phyloP scores from a whole-genome alignment of 2,888 invertebrate genomes.

The Harpalus rufipes region DNA sequence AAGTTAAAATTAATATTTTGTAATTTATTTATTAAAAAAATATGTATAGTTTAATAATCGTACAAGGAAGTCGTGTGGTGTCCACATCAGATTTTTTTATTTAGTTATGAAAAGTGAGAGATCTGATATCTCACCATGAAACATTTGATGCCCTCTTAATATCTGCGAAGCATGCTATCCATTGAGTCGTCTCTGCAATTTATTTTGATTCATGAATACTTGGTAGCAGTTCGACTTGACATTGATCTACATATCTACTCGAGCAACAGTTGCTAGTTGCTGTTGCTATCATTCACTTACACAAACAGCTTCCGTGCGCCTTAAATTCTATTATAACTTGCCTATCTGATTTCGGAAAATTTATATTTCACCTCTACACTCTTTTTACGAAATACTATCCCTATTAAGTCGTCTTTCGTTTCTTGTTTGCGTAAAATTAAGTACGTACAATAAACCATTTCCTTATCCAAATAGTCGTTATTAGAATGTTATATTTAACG shows the following conservation, averaged over 20 bases:
- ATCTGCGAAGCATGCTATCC: not conserved
- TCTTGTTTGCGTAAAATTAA: not conserved
- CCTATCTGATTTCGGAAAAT: no score
- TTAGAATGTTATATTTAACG: slow-evolving; percentile 9
- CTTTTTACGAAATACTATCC: no score
- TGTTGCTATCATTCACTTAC: not conserved
- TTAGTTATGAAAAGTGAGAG: no score
- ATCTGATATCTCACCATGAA: no score
- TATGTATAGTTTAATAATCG: no score
- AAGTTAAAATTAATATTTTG: no score
- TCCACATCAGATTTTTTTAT: no score
- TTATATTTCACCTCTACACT: no score
- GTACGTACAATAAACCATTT: not conserved
- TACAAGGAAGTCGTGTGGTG: no score
- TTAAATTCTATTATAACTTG: no score
- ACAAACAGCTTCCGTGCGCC: no score
- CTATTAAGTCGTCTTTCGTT: not conserved
- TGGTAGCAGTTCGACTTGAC: not conserved
- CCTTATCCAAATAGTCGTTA: slow-evolving; percentile 16
- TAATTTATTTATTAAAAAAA: no score
- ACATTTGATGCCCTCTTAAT: not conserved
- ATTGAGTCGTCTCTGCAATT: not conserved
- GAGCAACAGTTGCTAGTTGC: not conserved
- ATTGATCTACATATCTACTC: slow-evolving; percentile 2
- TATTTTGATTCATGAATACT: slow-evolving; percentile 3